Evolutionary conservation across 2,888 invertebrate species (phyloP).

Genomic region (Diaperis boleti): DNA sequence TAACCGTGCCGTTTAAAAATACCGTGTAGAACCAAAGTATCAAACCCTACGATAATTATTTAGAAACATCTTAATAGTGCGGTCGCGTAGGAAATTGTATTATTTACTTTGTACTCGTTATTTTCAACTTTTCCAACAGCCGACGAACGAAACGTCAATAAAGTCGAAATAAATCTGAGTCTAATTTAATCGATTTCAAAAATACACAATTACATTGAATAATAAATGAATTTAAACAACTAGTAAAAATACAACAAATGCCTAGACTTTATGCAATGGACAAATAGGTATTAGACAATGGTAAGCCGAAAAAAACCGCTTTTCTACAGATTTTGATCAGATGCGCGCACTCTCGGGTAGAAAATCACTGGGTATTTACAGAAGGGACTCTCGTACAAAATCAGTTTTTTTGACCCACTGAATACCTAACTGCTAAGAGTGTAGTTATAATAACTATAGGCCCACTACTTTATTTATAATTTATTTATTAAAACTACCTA

Average conservation of each 20-base stretch:
- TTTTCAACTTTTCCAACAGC: constrained; percentile 17
- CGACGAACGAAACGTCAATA: constrained; percentile 38
- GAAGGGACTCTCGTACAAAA: constrained; percentile 35
- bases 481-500: constrained; percentile 63
- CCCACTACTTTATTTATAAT: constrained; percentile 62
- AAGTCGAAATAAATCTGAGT: constrained; percentile 54
- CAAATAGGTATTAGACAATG: constrained; percentile 57
- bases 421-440: constrained; percentile 45
- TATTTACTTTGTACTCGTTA: constrained; percentile 39
- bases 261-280: constrained; percentile 59
- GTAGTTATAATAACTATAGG: constrained; percentile 62
- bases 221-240: constrained; percentile 59
- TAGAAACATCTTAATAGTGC: constrained; percentile 26
- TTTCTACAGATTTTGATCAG: constrained; percentile 25
- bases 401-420: constrained; percentile 52
- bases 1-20: constrained; percentile 40
- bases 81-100: constrained; percentile 25
- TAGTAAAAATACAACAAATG: constrained; percentile 60
- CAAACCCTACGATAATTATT: constrained; percentile 33
- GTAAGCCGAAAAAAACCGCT: constrained; percentile 53
- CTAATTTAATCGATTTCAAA: constrained; percentile 58
- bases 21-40: constrained; percentile 35
- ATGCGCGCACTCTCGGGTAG: constrained; percentile 21
- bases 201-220: constrained; percentile 59
- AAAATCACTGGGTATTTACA: constrained; percentile 18